Conservation (phyloP, 2,888 invertebrate genomes). For the Andrena praecox region DNA sequence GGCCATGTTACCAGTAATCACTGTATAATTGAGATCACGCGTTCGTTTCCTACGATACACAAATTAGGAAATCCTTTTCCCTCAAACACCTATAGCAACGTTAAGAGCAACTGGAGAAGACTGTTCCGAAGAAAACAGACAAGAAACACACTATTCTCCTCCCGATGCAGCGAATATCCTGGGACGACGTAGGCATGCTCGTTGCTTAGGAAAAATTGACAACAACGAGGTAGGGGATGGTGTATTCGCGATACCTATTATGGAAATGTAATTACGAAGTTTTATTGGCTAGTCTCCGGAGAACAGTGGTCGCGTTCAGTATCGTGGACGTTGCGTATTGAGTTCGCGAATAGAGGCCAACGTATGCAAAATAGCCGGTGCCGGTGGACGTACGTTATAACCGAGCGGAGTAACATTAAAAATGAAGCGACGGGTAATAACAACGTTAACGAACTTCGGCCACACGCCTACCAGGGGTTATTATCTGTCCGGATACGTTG, state of each 20-base stretch:
- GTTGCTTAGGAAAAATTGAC: conserved; percentile 41
- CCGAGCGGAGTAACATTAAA: conserved; percentile 41
- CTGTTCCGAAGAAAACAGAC: too few species aligned
- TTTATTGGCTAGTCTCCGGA: conserved; percentile 72
- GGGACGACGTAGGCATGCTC: not conserved
- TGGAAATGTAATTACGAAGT: conserved; percentile 77
- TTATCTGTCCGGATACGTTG: conserved; percentile 54
- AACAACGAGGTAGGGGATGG: not conserved
- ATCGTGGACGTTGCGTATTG: conserved; percentile 32
- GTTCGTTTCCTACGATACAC: not conserved
- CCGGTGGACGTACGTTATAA: not conserved
- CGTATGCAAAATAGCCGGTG: conserved; percentile 47
- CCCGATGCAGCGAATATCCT: not conserved
- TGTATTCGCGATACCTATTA: conserved; percentile 60
- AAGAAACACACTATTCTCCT: not conserved
- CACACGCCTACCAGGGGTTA: conserved; percentile 28
- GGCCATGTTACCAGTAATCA: not conserved
- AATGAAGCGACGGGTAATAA: conserved; percentile 50
- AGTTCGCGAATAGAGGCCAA: conserved; percentile 38
- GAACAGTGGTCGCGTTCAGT: conserved; percentile 45
- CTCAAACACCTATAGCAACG: not conserved
- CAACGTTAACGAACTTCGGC: conserved; percentile 63
- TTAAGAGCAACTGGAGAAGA: too few species aligned
- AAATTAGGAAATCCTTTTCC: not conserved
- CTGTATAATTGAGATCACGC: not conserved